phyloP scores from a whole-genome alignment of 2,888 invertebrate species.

The Rhogogaster chlorosoma region DNA sequence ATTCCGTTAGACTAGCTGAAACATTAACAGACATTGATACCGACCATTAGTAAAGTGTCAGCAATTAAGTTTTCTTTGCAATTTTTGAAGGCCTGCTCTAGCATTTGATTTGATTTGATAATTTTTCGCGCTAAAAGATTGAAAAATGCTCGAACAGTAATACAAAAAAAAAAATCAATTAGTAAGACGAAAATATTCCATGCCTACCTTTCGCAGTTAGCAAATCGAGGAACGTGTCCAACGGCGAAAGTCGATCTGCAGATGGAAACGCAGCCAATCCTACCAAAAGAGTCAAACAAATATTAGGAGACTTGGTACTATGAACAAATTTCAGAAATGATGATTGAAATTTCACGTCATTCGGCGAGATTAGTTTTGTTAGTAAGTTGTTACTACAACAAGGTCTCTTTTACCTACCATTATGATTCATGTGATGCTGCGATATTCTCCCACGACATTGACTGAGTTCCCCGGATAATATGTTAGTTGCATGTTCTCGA shows the following conservation, averaged over 20 bases:
- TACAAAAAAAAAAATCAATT: neutral
- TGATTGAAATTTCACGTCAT: neutral
- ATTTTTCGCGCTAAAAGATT: too few species aligned
- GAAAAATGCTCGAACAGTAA: neutral
- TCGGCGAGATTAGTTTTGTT: neutral
- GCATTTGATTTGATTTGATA: too few species aligned
- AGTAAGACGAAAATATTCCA: neutral
- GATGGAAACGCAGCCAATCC: constrained; percentile 87
- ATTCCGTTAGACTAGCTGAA: constrained; percentile 88
- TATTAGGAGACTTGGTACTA: neutral
- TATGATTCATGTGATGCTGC: constrained; percentile 73
- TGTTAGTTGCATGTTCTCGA: constrained; percentile 89
- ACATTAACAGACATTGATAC: constrained; percentile 56
- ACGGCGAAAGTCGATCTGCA: constrained; percentile 86
- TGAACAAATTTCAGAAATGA: neutral
- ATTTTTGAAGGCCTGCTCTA: too few species aligned
- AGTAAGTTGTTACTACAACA: constrained; percentile 30
- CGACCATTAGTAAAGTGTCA: neutral
- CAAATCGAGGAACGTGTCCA: constrained; percentile 91
- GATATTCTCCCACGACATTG: constrained; percentile 72
- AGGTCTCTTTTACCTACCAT: constrained; percentile 62
- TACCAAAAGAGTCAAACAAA: constrained; percentile 70
- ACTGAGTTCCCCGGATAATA: constrained; percentile 85
- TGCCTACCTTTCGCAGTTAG: constrained; percentile 86
- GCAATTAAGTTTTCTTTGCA: neutral